Evolutionary conservation across 2,888 invertebrate species (phyloP), one percentile per base, ranked within the genome.

Genomic region (Rhamnusium bicolor): DNA sequence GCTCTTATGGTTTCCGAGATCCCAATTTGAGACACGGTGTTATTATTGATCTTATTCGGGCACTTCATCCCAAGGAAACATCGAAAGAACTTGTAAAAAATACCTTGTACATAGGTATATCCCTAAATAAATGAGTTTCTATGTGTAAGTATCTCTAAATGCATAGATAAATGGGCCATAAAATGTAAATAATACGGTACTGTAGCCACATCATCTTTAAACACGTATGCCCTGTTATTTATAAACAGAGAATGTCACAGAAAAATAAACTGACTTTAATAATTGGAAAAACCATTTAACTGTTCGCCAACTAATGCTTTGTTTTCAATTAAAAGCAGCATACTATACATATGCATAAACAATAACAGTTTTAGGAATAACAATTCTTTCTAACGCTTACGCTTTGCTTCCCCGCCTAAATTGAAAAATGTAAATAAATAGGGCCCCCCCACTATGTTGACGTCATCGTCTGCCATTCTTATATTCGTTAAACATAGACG

Each of bases 371-470:
- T 16, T 51, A 18, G 8, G 51, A 54, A 21, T 54, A 54, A 54
- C 54, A 21, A 21, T 54, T 54, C 54, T 27, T 21, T 7, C 49
- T 63, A 19, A 7, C 14, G 62, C 24, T 63, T 65, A 32, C 65
- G 63, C 12, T 58, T 32, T 19, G 8, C 32, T 53, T 65, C 65
- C 65, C 53, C 65, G 65, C 65, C 53, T 53, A 65, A 29, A 65
- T 19, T 18, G 65, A 65, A 71, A 80, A 82, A 80, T 80, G 82
- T 84, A 84, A 83, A 83, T 83, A 83, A 83, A 84, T 80, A 83
- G 73, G 77, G 63, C 40, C 71, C 74, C 75, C 75, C 70, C 74
- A 60, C 58, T 61, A 65, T 24, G 56, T 32, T 73, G 75, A 73
- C 73, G 73, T 76, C 72, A 75, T 24, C 21, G 65, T 65, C 65